Conservation (phyloP, 2,113 vertebrate genomes). For the Elgaria multicarinata region DNA sequence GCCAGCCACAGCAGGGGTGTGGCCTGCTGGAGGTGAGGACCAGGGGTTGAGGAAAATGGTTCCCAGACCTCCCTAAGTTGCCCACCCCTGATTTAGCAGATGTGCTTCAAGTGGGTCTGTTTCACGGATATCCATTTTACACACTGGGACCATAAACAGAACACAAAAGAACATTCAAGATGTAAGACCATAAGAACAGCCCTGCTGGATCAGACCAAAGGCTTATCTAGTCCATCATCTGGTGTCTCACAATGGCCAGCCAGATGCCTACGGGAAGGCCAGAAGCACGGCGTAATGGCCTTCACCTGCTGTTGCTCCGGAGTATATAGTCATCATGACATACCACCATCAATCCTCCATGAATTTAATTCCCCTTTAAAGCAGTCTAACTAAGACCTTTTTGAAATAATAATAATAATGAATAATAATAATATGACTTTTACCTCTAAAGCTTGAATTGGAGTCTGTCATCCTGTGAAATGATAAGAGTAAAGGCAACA, state of each 20-base stretch:
- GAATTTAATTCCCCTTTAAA: no score
- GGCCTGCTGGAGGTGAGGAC: neutral
- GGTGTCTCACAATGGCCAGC: neutral
- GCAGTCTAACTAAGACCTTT: neutral
- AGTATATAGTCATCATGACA: neutral
- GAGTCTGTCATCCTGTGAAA: slow-evolving; percentile 65
- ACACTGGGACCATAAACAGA: neutral
- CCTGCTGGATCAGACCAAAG: neutral
- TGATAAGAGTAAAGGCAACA: slow-evolving; percentile 42
- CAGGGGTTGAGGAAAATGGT: no score
- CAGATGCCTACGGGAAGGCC: neutral
- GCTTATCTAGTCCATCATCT: neutral
- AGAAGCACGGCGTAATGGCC: neutral
- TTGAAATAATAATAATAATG: slow-evolving; percentile 9
- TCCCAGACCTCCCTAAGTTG: no score
- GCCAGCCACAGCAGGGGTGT: neutral
- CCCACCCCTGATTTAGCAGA: neutral
- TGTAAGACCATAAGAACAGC: no score
- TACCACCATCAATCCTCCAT: neutral
- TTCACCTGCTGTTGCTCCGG: neutral
- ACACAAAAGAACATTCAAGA: neutral
- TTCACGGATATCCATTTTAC: neutral
- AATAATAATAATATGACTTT: slow-evolving; percentile 36
- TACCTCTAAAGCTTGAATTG: slow-evolving; percentile 71
- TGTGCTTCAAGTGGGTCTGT: neutral